Evolutionary conservation across 2,113 vertebrate species (phyloP).

Genomic region (Mola mola): DNA sequence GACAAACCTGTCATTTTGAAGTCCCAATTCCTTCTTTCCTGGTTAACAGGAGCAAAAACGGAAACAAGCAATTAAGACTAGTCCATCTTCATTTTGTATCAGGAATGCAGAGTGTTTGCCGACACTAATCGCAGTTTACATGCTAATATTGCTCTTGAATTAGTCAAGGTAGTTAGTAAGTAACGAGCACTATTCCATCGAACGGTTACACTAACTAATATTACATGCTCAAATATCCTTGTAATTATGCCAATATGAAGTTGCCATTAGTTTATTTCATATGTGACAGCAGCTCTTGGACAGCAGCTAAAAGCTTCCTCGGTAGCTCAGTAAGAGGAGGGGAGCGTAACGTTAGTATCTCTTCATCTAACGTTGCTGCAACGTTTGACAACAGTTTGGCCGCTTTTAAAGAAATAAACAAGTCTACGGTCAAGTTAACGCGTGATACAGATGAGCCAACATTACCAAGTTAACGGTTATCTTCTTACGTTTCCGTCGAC

Average conservation of each 20-base stretch:
- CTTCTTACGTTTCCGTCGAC: constrained; percentile 49
- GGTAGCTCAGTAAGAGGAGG: background rate
- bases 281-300: background rate
- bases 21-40: constrained; percentile 20
- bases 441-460: background rate
- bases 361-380: background rate
- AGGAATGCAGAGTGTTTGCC: no score
- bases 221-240: no score
- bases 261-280: background rate
- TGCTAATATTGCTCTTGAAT: no score
- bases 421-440: background rate
- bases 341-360: background rate
- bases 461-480: constrained; percentile 33
- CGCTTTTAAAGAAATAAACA: background rate
- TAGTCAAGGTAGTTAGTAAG: no score
- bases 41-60: no score
- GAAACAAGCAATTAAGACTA: no score
- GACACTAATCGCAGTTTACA: no score
- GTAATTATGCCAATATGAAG: background rate
- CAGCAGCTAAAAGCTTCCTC: constrained; percentile 7
- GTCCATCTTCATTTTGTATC: background rate
- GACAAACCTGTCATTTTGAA: constrained; percentile 71
- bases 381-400: background rate
- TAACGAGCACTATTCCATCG: no score
- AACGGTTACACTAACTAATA: no score